These are phyloP conservation scores for Xyrauchen texanus DNA, from an alignment of 2,113 vertebrate species.

Conservation along the genomic window DNA sequence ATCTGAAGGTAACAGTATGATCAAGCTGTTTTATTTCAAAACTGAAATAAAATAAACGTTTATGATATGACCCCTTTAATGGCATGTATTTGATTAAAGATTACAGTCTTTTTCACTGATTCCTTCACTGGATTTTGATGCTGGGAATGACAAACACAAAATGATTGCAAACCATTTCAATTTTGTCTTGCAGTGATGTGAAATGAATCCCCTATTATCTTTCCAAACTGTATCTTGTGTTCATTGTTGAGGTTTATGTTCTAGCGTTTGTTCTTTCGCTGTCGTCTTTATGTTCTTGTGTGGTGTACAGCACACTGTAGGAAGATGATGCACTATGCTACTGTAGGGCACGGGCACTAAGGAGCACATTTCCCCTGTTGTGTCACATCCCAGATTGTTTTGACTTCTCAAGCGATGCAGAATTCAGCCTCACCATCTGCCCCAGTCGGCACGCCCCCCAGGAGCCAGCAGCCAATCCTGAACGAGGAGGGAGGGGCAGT, in stretches of 20 bases:
- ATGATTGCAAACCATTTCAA: no score
- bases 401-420: slow-evolving; percentile 96
- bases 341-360: slow-evolving; percentile 55
- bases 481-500: slow-evolving; percentile 86
- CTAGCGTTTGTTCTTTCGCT: slow-evolving; percentile 39
- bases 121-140: no score
- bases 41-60: no score
- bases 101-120: no score
- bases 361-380: slow-evolving; percentile 85
- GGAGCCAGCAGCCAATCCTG: slow-evolving; percentile 86
- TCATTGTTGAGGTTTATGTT: neutral
- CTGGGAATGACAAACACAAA: no score
- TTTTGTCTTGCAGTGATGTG: no score
- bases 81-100: no score
- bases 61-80: no score
- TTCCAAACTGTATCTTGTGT: neutral
- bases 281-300: slow-evolving; percentile 36
- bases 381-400: slow-evolving; percentile 99
- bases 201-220: no score
- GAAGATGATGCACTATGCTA: neutral
- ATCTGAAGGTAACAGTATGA: no score
- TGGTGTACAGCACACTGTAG: slow-evolving; percentile 27
- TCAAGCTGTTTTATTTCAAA: no score
- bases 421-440: slow-evolving; percentile 89
- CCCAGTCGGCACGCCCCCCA: slow-evolving; percentile 84